Percentiles rank a stretch among this genome's conserved stretches.
These are phyloP conservation scores for Nettapus auritus DNA, from an alignment of 2,113 vertebrate genomes.

Conservation along the genomic window DNA sequence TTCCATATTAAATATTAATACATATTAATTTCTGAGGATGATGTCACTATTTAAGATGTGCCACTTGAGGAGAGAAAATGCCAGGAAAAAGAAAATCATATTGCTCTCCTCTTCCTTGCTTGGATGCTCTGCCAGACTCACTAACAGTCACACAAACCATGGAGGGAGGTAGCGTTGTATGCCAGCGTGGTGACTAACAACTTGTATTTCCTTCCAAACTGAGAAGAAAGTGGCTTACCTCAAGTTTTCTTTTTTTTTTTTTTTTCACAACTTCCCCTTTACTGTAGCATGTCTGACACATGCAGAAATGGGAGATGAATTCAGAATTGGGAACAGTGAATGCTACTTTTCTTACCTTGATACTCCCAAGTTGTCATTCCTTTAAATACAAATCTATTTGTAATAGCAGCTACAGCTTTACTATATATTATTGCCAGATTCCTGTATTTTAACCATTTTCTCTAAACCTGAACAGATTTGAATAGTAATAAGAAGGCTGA, in stretches of 20 bases:
- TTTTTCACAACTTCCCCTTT: neutral
- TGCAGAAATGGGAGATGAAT: neutral
- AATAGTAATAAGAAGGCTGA: neutral
- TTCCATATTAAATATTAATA: neutral
- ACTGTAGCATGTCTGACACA: neutral
- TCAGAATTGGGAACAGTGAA: neutral
- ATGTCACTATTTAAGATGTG: neutral
- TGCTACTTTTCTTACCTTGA: neutral
- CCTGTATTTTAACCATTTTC: neutral
- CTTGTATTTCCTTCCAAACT: neutral
- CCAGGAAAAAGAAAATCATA: neutral
- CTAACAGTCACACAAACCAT: neutral
- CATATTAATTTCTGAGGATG: neutral
- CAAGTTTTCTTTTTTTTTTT: neutral
- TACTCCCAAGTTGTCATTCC: neutral
- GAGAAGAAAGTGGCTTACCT: neutral
- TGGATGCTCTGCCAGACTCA: neutral
- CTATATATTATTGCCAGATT: neutral
- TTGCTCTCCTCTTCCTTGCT: neutral
- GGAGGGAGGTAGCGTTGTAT: neutral
- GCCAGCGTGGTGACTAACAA: neutral
- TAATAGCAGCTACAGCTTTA: neutral
- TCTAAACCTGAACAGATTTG: neutral
- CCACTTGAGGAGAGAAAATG: neutral
- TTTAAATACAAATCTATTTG: neutral